Evolutionary conservation across 1,140 invertebrate genomes (phyloP).

Genomic region (Eciton burchellii): DNA sequence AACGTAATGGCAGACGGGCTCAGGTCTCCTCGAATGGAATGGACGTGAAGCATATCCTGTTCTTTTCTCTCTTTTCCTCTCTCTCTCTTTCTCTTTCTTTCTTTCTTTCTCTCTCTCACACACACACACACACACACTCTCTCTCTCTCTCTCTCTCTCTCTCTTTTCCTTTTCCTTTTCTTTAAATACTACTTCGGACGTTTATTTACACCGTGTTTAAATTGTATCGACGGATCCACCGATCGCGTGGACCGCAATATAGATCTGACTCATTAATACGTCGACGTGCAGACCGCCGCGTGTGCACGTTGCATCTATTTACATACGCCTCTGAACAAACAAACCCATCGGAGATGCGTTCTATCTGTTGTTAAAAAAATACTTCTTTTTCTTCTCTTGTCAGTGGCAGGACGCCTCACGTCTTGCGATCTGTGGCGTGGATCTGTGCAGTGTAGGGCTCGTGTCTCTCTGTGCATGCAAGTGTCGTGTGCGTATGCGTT

Average conservation of each 20-base stretch:
- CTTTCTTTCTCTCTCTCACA: slow-evolving; percentile 31
- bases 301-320: slow-evolving; percentile 52
- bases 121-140: too few relatives aligned
- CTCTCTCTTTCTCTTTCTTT: slow-evolving; percentile 56
- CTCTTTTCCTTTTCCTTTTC: slow-evolving; percentile 6
- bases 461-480: too few relatives aligned
- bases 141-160: slow-evolving; percentile 32
- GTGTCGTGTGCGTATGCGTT: too few relatives aligned
- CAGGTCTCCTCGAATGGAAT: slow-evolving; percentile 51
- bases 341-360: slow-evolving; percentile 38
- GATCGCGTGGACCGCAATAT: slow-evolving; percentile 25
- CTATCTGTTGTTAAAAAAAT: slow-evolving; percentile 70
- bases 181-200: slow-evolving; percentile 47
- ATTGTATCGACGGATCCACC: slow-evolving; percentile 33
- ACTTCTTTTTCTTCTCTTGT: slow-evolving; percentile 42
- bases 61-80: slow-evolving; percentile 44
- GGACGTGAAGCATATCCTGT: slow-evolving; percentile 70
- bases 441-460: slow-evolving; percentile 32
- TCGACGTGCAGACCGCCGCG: not conserved
- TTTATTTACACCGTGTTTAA: slow-evolving; percentile 53
- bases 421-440: slow-evolving; percentile 49
- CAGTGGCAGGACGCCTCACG: slow-evolving; percentile 53
- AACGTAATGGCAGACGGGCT: slow-evolving; percentile 60
- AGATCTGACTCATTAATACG: slow-evolving; percentile 49
- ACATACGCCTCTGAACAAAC: slow-evolving; percentile 49